phyloP scores from a whole-genome alignment of 1,140 invertebrate genomes.

The Caenorhabditis tropicalis region DNA sequence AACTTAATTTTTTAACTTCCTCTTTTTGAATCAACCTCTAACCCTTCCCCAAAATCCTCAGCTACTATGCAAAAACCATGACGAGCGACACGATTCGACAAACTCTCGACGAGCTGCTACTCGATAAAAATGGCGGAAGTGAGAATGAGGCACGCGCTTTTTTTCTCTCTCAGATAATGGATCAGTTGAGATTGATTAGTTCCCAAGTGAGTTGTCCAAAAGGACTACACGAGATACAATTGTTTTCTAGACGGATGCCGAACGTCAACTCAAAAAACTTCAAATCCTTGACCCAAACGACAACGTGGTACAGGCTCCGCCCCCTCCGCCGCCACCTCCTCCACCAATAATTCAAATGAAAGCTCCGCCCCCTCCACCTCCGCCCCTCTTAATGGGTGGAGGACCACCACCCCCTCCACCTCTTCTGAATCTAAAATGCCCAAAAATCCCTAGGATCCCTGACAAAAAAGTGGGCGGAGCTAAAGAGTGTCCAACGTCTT shows the following conservation, averaged over 20 bases:
- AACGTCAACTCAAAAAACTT: conserved; percentile 8
- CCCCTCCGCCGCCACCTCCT: neutral
- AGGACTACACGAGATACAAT: neutral
- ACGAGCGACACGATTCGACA: conserved; percentile 36
- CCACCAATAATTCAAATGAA: neutral
- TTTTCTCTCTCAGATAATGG: conserved; percentile 3
- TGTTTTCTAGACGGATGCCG: conserved; percentile 17
- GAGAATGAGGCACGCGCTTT: conserved; percentile 9
- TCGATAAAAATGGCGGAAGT: conserved; percentile 9
- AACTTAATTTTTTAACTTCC: too few species aligned
- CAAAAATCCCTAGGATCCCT: neutral
- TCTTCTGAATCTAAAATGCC: neutral
- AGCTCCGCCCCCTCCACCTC: neutral
- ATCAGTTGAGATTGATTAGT: conserved; percentile 22
- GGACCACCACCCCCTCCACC: neutral
- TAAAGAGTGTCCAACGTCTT: conserved; percentile 5
- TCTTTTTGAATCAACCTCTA: neutral
- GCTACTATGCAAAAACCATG: conserved; percentile 31
- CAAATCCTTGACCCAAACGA: neutral
- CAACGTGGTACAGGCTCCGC: neutral
- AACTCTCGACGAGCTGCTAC: conserved; percentile 17
- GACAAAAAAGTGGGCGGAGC: neutral
- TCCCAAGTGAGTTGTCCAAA: neutral
- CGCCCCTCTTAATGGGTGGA: neutral
- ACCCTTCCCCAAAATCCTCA: neutral